Conservation (phyloP, 2,797 vertebrate genomes). For the Spheniscus humboldti region DNA sequence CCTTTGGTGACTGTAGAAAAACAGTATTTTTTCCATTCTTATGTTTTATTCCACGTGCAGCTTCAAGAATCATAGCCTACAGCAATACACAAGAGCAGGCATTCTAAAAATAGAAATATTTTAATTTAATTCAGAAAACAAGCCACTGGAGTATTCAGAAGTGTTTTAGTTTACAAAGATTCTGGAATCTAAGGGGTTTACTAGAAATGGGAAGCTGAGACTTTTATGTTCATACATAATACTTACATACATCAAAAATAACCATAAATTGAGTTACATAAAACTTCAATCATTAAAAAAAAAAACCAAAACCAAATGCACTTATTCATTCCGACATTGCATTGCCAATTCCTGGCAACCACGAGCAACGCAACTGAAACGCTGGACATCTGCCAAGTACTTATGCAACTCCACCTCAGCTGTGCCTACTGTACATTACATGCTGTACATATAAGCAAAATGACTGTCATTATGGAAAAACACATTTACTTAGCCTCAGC, state of each 20-base stretch:
- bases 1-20: neutral
- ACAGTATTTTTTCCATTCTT: neutral
- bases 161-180: neutral
- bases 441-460: neutral
- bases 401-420: conserved; percentile 11
- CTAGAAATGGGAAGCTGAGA: neutral
- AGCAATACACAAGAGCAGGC: neutral
- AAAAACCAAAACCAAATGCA: neutral
- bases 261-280: neutral
- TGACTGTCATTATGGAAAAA: neutral
- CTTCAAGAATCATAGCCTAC: neutral
- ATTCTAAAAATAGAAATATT: neutral
- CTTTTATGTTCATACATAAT: neutral
- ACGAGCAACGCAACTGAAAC: neutral
- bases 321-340: neutral
- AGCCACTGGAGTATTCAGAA: neutral
- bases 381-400: neutral
- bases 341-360: neutral
- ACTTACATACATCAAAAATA: neutral
- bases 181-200: neutral
- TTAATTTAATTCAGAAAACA: neutral
- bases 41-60: neutral
- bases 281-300: neutral
- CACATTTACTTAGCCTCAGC: neutral
- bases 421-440: neutral